phyloP scores from a whole-genome alignment of 2,113 vertebrate species.

The Toxotes jaculatrix region DNA sequence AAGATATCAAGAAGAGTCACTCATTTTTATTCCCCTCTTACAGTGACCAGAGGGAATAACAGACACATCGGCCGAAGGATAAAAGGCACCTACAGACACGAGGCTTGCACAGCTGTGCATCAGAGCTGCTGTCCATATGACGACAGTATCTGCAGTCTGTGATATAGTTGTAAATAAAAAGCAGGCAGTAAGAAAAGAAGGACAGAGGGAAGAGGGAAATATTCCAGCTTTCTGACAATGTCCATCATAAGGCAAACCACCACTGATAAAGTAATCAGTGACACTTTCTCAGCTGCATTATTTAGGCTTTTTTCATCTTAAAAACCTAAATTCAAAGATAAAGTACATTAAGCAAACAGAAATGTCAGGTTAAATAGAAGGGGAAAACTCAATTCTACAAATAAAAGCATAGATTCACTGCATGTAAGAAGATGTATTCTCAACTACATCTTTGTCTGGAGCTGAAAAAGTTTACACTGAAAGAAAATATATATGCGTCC shows the following conservation, averaged over 20 bases:
- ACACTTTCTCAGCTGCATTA: background rate
- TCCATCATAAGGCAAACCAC: slow-evolving; percentile 2
- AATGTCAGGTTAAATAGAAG: background rate
- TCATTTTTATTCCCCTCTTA: slow-evolving; percentile 34
- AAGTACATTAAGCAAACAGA: background rate
- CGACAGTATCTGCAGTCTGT: background rate
- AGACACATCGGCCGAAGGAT: slow-evolving; percentile 13
- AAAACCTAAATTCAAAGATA: background rate
- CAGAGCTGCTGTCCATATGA: slow-evolving; percentile 25
- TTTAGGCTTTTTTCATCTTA: background rate
- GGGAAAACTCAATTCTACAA: background rate
- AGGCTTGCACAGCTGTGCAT: slow-evolving; percentile 29
- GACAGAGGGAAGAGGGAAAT: background rate
- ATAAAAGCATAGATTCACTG: background rate
- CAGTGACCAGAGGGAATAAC: slow-evolving; percentile 3
- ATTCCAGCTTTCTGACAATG: background rate
- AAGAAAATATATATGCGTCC: background rate
- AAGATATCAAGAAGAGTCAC: slow-evolving; percentile 51
- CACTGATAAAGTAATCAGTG: background rate
- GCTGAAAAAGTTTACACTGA: background rate
- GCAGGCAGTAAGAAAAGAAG: background rate
- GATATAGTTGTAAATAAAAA: slow-evolving; percentile 16
- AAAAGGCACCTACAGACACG: slow-evolving; percentile 39
- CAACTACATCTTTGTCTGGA: background rate
- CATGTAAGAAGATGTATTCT: background rate